Percentiles rank a stretch among this genome's conserved stretches.
Evolutionary conservation across 2,888 invertebrate species (phyloP).

Genomic region (Deilephila elpenor): DNA sequence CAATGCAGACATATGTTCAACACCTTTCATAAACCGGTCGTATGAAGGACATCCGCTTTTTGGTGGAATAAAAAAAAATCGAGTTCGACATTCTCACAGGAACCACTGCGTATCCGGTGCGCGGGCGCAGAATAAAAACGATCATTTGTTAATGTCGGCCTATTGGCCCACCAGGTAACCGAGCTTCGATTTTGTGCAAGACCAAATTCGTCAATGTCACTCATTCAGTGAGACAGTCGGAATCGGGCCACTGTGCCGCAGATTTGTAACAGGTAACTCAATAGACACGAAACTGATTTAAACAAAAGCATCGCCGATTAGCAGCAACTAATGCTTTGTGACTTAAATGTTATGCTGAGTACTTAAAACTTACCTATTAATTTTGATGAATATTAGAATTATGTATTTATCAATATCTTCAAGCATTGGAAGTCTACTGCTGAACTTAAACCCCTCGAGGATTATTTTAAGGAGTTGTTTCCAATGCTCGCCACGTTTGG

Average conservation of each 20-base stretch:
- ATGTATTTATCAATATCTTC: too few relatives aligned
- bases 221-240: conserved; percentile 35
- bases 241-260: conserved; percentile 24
- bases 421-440: too few relatives aligned
- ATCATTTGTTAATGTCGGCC: conserved; percentile 77
- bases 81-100: conserved; percentile 83
- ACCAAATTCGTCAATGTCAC: conserved; percentile 56
- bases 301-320: not conserved
- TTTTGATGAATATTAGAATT: too few relatives aligned
- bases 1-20: conserved; percentile 81
- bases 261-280: conserved; percentile 18
- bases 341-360: too few relatives aligned
- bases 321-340: too few relatives aligned
- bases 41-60: conserved; percentile 84
- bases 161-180: conserved; percentile 66
- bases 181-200: conserved; percentile 51
- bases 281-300: not conserved
- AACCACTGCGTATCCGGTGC: conserved; percentile 82
- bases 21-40: conserved; percentile 84
- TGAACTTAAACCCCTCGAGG: too few relatives aligned
- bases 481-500: too few relatives aligned
- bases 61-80: conserved; percentile 75
- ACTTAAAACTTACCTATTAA: too few relatives aligned
- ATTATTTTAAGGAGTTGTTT: too few relatives aligned
- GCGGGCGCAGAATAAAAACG: conserved; percentile 78